Evolutionary conservation across 2,888 invertebrate genomes (phyloP).

Genomic region (Euphydryas editha): DNA sequence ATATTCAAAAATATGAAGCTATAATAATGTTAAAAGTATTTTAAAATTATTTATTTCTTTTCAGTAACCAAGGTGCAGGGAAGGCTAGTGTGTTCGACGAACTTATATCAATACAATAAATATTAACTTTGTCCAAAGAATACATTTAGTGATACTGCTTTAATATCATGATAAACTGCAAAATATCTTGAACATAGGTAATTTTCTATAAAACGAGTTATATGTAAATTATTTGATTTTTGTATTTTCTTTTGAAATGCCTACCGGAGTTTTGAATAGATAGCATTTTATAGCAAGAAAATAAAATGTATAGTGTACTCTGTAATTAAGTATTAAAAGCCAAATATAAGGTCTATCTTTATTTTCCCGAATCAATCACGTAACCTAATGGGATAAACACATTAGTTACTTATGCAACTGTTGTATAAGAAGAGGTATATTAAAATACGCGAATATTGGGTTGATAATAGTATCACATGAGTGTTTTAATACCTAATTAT

Average conservation of each 20-base stretch:
- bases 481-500: too few relatives aligned
- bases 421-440: too few relatives aligned
- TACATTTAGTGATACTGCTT: constrained; percentile 83
- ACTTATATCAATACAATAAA: constrained; percentile 73
- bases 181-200: constrained; percentile 80
- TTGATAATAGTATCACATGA: too few relatives aligned
- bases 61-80: constrained; percentile 72
- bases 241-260: constrained; percentile 78
- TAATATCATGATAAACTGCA: constrained; percentile 82
- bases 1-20: too few relatives aligned
- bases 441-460: too few relatives aligned
- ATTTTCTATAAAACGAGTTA: constrained; percentile 81
- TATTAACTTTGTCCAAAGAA: constrained; percentile 79
- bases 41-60: constrained; percentile 49
- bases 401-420: too few relatives aligned
- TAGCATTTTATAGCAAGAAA: constrained; percentile 84
- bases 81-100: constrained; percentile 59
- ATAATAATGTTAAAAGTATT: background rate
- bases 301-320: constrained; percentile 81
- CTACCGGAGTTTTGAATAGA: constrained; percentile 82
- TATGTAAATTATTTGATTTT: constrained; percentile 76
- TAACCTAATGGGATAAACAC: background rate
- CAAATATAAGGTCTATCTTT: constrained; percentile 64
- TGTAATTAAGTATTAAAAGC: constrained; percentile 84
- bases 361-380: constrained; percentile 21